A percentile compares a stretch with the other conserved stretches of the same genome.
Evolutionary conservation across 2,797 vertebrate species (phyloP).

Genomic region (Lepus townsendii): DNA sequence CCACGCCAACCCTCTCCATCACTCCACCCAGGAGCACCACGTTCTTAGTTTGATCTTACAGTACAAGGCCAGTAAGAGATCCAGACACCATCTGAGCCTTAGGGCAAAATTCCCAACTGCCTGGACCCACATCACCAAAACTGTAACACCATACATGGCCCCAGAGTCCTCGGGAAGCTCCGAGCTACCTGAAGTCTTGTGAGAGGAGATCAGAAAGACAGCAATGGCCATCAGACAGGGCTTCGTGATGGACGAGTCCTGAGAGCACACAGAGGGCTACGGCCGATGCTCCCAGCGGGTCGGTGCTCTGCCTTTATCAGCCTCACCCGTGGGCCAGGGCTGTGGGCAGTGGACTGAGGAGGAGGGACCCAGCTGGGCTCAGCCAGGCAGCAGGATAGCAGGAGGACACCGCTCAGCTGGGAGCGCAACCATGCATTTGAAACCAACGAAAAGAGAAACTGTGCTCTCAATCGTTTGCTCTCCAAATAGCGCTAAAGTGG

Average conservation of each 20-base stretch:
- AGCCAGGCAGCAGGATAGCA: constrained; percentile 52
- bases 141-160: neutral
- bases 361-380: constrained; percentile 1
- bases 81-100: neutral
- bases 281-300: neutral
- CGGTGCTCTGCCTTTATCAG: constrained; percentile 40
- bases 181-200: constrained; percentile 68
- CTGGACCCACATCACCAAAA: neutral
- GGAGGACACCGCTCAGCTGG: neutral
- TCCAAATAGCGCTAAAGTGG: neutral
- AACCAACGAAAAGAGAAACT: neutral
- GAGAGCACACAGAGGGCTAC: neutral
- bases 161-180: neutral
- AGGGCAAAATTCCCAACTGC: neutral
- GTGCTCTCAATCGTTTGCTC: constrained; percentile 4
- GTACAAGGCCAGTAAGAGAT: neutral
- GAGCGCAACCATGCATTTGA: neutral
- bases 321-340: neutral
- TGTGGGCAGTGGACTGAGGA: constrained; percentile 61
- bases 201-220: constrained; percentile 60
- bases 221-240: constrained; percentile 50
- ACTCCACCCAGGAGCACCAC: neutral
- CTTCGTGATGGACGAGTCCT: constrained; percentile 57
- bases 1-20: neutral
- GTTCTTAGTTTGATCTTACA: neutral